Base-by-base conservation (phyloP, 2,888 invertebrate genomes). In the Stomorhina lunata region DNA sequence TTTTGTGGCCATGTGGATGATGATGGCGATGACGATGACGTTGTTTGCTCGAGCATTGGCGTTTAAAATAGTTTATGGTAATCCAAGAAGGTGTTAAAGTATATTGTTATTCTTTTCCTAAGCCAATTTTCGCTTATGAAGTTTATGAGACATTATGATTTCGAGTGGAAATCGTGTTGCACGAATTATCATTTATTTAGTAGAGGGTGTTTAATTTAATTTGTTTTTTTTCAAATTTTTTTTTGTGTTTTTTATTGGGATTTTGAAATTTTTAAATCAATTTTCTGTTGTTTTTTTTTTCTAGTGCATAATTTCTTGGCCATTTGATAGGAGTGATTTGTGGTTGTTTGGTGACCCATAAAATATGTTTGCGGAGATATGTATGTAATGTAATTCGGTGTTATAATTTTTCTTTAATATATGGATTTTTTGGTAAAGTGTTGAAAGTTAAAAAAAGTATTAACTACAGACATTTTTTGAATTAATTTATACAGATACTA, bases 111-210 rank as follows among this genome's bases (percentile, higher is more conserved):
- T 79, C 9, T 32, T 79, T 32, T 68, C 17, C 50, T 43, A 61
- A 77, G 65, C 66, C 72, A 79, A 82, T 82, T 82, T 82, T 10
- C 15, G 75, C 53, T 82, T 34, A 40, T 72, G 79, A 76, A 73
- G 83, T 80, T 83, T 83, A 80, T 83, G 80, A 77, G 83, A 83
- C 83, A 83, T 83, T 83, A 83, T 83, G 77, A 83, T 80, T 83
- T 83, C 61, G 72, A 61, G 80, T 63, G 73, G 72, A 77, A 80
- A 69, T 83, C 83, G 83, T 83, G 83, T 77, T 80, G 83, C 83
- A 83, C 83, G 83, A 83, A 83, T 80, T 82, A 80, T 80, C 83
- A 80, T 80, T 73, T 80, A 80, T 80, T 77, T 59, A 83, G 80
- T 83, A 55, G 83, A 83, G 83, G 80, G 77, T 80, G 80, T 83